Base-by-base conservation (phyloP, 2,113 vertebrate species). In the Leptobrachium leishanense region DNA sequence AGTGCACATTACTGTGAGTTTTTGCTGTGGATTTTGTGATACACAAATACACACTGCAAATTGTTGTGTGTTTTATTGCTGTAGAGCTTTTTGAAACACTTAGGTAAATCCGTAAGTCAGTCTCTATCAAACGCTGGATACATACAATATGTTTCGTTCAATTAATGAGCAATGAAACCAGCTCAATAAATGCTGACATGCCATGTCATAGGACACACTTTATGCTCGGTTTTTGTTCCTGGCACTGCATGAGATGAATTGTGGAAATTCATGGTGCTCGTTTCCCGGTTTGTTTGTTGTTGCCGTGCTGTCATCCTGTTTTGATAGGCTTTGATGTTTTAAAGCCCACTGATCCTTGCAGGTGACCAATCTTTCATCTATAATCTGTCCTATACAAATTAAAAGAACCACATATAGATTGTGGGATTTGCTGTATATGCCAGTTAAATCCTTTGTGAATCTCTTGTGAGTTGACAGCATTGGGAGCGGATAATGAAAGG, bases 361-460 rank as follows among this genome's bases (percentile, higher is more conserved):
- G 88, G 92, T 92, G 90, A 91, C 92, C 89, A 92, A 88, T 86
- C 89, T 92, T 92, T 94, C 89, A 93, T 91, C 90, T 68, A 2
- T 92, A 93, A 94, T 92, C 92, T 92, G 87, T 82, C 89, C 89
- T 85, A 88, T 92, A 91, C 90, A 93, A 92, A 93, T 92, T 90
- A 92, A 91, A 89, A 87, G 87, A 87, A 86, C 12, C 75, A 81
- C 88, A 86, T 92, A 94, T 93, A 90, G 93, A 94, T 93, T 91
- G 84, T 89, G 83, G 91, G 93, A 92, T 93, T 93, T 94, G 88
- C 88, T 87, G 79, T 86, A 88, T 84, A 84, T 88, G 88, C 65
- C 78, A 83, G 59, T 82, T 92, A 94, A 93, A 59, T 11, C 55
- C 55, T 57, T 57, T 57, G 10, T 59, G 70, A 86, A 82, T 89